Conservation (phyloP, 2,797 vertebrate species). For the Sphenopsis melanotis region DNA sequence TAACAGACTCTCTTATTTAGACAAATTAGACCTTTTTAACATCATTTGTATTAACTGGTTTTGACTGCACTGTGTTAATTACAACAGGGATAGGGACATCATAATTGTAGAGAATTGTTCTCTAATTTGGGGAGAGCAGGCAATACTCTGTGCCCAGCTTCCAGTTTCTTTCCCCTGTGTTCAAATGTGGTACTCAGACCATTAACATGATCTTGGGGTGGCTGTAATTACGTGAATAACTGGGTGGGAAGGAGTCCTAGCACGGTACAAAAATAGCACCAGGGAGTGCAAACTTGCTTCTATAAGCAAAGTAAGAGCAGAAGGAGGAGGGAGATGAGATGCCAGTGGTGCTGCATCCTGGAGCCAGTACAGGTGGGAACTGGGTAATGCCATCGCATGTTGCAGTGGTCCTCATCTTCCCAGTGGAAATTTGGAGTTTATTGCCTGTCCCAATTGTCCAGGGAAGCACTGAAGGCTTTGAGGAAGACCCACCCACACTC, state of each 20-base stretch:
- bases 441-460: not conserved
- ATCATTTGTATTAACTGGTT: conserved; percentile 2
- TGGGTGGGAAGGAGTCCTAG: not conserved
- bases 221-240: not conserved
- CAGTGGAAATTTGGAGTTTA: not conserved
- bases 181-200: not conserved
- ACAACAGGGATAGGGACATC: not conserved
- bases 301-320: not conserved
- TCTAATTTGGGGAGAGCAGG: not conserved
- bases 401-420: not conserved
- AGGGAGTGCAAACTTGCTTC: not conserved
- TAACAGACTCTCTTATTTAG: not conserved
- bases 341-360: fast-evolving
- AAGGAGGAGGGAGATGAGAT: not conserved
- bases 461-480: not conserved
- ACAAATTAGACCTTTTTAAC: conserved; percentile 35
- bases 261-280: not conserved
- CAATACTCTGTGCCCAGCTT: not conserved
- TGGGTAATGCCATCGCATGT: fast-evolving
- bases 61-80: conserved; percentile 23
- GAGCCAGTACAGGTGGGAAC: not conserved
- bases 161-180: not conserved
- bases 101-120: conserved; percentile 17
- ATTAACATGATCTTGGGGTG: not conserved
- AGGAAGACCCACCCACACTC: not conserved